phyloP scores from a whole-genome alignment of 92 coral and sea anemone genomes.

The Montipora capitata region DNA sequence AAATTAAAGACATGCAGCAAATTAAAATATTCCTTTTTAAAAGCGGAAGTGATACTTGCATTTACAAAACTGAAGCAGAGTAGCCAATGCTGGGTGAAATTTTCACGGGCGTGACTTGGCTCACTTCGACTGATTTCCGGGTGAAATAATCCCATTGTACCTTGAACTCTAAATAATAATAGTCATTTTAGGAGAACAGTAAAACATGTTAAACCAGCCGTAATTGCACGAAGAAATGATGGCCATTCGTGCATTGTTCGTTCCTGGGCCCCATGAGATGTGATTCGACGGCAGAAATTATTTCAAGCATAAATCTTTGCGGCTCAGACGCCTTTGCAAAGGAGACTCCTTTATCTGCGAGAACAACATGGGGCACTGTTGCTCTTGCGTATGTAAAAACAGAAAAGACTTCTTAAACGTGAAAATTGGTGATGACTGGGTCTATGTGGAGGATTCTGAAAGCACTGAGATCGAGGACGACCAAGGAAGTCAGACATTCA shows the following conservation, averaged over 20 bases:
- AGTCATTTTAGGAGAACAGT: not conserved
- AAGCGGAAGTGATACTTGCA: no score
- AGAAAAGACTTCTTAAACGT: constrained; percentile 1
- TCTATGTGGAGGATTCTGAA: constrained; percentile 32
- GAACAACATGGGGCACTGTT: constrained; percentile 43
- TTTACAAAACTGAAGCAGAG: no score
- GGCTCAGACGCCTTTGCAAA: not conserved
- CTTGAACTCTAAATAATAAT: constrained; percentile 12
- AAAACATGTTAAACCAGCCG: not conserved
- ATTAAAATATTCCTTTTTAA: no score
- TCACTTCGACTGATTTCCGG: not conserved
- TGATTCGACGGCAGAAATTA: not conserved
- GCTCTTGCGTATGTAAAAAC: constrained; percentile 31
- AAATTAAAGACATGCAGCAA: no score
- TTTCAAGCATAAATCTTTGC: not conserved
- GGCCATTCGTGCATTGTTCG: not conserved
- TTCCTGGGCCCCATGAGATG: constrained; percentile 18
- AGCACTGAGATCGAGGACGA: constrained; percentile 15
- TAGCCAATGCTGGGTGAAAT: no score
- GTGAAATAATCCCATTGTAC: constrained; percentile 18
- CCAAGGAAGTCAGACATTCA: not conserved
- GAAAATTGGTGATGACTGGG: constrained; percentile 17
- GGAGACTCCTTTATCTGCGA: not conserved
- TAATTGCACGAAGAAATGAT: constrained; percentile 5
- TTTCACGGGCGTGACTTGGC: not conserved